Conservation (phyloP, 2,113 vertebrate genomes). For the Heterotilapia buettikoferi region DNA sequence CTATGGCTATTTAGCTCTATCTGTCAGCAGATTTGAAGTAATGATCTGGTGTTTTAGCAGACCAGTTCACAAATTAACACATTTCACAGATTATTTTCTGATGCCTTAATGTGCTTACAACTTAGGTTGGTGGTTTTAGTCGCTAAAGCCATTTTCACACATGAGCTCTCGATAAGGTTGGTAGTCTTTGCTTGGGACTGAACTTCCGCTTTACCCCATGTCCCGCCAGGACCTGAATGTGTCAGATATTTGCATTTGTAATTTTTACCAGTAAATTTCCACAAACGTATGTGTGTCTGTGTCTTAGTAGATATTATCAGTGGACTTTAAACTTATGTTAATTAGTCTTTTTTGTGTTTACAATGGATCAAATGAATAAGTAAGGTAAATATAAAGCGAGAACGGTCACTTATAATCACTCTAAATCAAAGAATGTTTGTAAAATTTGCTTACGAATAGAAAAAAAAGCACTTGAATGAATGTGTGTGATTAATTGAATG, state of each 20-base stretch:
- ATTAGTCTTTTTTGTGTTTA: fast-evolving
- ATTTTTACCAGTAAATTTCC: neutral
- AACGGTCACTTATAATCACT: neutral
- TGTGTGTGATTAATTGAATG: neutral
- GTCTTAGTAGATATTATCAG: neutral
- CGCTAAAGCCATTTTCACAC: neutral
- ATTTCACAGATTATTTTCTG: neutral
- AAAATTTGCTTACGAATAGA: neutral
- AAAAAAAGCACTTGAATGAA: neutral
- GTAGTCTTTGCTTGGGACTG: neutral
- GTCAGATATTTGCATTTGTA: neutral
- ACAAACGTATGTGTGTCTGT: neutral
- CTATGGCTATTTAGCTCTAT: neutral
- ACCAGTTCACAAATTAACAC: neutral
- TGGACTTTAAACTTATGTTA: neutral
- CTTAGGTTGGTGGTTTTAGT: neutral
- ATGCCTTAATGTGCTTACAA: neutral
- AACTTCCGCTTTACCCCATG: neutral
- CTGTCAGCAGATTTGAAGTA: neutral
- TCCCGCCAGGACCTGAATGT: neutral
- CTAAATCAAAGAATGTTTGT: neutral
- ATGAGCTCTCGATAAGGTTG: fast-evolving
- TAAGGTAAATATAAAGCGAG: neutral
- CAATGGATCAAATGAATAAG: neutral
- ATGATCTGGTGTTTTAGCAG: neutral